Conservation (phyloP, 2,113 vertebrate genomes). For the Podarcis cretensis region DNA sequence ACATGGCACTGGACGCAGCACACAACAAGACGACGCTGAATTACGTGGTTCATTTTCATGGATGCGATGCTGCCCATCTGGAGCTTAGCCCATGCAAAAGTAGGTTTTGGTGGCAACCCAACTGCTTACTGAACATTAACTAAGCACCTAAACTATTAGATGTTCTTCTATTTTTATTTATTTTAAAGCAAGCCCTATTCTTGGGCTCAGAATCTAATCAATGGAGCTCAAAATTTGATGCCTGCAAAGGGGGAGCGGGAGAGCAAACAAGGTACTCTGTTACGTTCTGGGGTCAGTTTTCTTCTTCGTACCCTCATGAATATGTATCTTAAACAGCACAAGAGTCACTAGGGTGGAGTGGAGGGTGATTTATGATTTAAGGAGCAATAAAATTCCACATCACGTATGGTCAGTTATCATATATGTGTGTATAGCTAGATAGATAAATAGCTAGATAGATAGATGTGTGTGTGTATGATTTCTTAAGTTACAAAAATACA, state of each 20-base stretch:
- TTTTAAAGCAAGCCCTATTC: neutral
- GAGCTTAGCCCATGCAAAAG: neutral
- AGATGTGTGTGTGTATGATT: too few relatives aligned
- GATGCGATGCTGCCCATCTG: neutral
- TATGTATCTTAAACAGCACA: neutral
- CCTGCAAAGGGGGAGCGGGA: too few relatives aligned
- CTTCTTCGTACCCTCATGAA: too few relatives aligned
- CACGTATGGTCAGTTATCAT: neutral
- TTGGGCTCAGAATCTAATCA: neutral
- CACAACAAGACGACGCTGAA: neutral
- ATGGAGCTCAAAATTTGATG: too few relatives aligned
- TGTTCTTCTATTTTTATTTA: neutral
- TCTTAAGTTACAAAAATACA: too few relatives aligned
- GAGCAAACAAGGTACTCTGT: too few relatives aligned
- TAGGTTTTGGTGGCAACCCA: neutral
- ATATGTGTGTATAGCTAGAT: too few relatives aligned
- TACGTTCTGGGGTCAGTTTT: neutral
- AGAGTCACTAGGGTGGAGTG: neutral
- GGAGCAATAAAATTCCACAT: neutral
- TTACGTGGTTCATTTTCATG: neutral
- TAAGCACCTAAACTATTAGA: neutral
- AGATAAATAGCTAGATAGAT: too few relatives aligned
- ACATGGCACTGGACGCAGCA: too few relatives aligned
- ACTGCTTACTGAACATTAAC: neutral
- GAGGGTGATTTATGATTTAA: neutral